phyloP scores from a whole-genome alignment of 2,113 vertebrate genomes.

The Epinephelus lanceolatus region DNA sequence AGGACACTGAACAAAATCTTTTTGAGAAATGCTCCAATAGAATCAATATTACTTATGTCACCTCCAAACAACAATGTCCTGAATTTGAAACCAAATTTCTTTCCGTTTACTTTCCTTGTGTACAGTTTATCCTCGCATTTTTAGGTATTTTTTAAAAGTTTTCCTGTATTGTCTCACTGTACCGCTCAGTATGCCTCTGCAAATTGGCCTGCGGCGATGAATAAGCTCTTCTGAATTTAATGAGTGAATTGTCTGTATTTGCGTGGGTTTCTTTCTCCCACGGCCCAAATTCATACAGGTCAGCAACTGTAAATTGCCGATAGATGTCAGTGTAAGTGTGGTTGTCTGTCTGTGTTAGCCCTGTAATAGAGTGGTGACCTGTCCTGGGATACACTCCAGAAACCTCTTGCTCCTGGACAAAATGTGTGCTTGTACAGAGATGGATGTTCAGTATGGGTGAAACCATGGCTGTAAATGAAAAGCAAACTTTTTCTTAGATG shows the following conservation, averaged over 20 bases:
- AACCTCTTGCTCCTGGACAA: not conserved
- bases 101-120: not conserved
- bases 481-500: not conserved
- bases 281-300: slow-evolving; percentile 22
- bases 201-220: too few relatives aligned
- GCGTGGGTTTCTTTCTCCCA: slow-evolving; percentile 17
- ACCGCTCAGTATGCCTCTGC: too few relatives aligned
- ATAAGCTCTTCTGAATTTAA: too few relatives aligned
- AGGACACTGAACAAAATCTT: slow-evolving; percentile 17
- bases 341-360: slow-evolving; percentile 11
- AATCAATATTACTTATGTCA: slow-evolving; percentile 17
- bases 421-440: not conserved
- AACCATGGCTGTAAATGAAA: not conserved
- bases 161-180: too few relatives aligned
- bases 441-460: not conserved
- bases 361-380: not conserved
- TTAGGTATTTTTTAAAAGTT: too few relatives aligned
- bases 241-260: slow-evolving; percentile 6
- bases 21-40: slow-evolving; percentile 15
- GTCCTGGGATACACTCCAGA: not conserved
- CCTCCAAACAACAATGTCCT: slow-evolving; percentile 1
- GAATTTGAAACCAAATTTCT: slow-evolving; percentile 9
- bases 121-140: not conserved
- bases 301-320: slow-evolving; percentile 37
- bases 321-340: slow-evolving; percentile 22